Evolutionary conservation across 2,797 vertebrate species (phyloP).

Genomic region (Ciconia nigra): DNA sequence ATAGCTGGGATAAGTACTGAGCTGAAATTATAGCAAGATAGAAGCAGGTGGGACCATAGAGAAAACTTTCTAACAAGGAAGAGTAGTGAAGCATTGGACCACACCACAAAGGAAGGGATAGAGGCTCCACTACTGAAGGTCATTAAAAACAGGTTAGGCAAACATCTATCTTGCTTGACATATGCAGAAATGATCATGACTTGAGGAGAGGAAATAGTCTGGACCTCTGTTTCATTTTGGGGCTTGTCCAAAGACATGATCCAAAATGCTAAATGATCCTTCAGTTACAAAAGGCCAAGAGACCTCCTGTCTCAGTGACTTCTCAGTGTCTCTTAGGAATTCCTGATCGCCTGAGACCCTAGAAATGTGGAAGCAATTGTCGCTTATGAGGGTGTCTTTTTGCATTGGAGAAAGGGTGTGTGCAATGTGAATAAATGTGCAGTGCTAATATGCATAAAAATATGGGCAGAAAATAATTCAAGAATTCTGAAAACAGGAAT

Average conservation of each 20-base stretch:
- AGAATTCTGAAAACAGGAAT: neutral
- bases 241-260: neutral
- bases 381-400: neutral
- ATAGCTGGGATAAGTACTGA: neutral
- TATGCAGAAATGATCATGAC: neutral
- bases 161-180: neutral
- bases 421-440: neutral
- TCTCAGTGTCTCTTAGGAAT: neutral
- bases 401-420: accelerated
- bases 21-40: neutral
- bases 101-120: neutral
- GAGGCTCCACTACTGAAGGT: neutral
- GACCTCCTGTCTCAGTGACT: neutral
- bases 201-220: neutral
- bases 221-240: neutral
- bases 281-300: neutral
- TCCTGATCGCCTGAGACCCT: accelerated
- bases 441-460: neutral
- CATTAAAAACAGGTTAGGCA: neutral
- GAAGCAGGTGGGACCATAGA: neutral
- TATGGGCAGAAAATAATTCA: neutral
- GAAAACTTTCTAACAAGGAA: neutral
- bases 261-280: neutral
- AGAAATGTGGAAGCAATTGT: neutral
- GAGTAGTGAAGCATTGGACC: neutral